Conservation (phyloP, 2,113 vertebrate genomes). For the Origma solitaria region DNA sequence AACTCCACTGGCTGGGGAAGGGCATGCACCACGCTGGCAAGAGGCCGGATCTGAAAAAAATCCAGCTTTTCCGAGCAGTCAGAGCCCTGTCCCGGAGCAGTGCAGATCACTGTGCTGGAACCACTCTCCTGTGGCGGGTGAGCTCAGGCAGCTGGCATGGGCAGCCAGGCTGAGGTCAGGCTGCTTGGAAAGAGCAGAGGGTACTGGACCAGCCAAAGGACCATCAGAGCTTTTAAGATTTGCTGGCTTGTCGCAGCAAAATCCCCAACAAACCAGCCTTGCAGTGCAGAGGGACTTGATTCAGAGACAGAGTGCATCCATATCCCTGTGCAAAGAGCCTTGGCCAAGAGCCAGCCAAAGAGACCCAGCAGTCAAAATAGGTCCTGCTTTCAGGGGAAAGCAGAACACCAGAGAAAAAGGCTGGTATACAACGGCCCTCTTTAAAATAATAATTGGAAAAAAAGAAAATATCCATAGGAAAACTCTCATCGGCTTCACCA, state of each 20-base stretch:
- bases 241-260: not conserved
- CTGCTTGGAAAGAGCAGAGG: not conserved
- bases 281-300: not conserved
- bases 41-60: not conserved
- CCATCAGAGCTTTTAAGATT: not conserved
- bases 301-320: fast-evolving
- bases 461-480: not conserved
- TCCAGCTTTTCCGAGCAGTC: not conserved
- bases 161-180: not conserved
- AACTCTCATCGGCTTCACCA: not conserved
- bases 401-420: not conserved
- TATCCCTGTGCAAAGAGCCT: not conserved
- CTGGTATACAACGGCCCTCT: not conserved
- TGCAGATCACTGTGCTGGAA: not conserved
- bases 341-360: not conserved
- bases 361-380: not conserved
- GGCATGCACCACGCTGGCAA: not conserved
- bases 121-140: not conserved
- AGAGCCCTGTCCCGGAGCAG: not conserved
- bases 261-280: not conserved
- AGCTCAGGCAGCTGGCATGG: not conserved
- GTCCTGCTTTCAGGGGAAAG: not conserved
- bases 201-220: not conserved
- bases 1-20: not conserved
- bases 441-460: not conserved